Evolutionary conservation across 2,113 vertebrate species (phyloP).

Genomic region (Eubucco bourcierii): DNA sequence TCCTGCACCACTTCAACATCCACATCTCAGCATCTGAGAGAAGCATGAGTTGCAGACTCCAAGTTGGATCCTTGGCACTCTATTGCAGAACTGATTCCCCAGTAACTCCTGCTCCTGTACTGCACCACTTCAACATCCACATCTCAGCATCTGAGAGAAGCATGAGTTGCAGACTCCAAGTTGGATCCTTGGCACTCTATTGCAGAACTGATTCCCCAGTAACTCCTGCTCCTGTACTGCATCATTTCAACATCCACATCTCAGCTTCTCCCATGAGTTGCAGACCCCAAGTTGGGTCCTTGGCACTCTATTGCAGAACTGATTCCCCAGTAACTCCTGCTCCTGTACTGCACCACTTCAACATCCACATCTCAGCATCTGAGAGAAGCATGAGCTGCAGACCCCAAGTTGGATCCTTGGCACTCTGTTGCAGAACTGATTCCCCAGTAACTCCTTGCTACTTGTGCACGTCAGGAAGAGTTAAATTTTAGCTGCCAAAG

Average conservation of each 20-base stretch:
- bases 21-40: background rate
- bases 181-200: background rate
- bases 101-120: background rate
- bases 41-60: background rate
- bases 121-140: background rate
- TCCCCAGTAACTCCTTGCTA: background rate
- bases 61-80: background rate
- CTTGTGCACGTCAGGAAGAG: background rate
- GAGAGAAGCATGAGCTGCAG: background rate
- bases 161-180: background rate
- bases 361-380: background rate
- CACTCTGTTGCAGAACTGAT: background rate
- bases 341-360: background rate
- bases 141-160: background rate
- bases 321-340: background rate
- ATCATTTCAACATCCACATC: background rate
- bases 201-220: background rate
- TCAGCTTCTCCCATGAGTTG: background rate
- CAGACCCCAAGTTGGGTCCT: background rate
- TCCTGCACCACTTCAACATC: background rate
- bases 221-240: background rate
- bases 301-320: background rate
- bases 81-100: background rate
- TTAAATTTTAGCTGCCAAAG: background rate
- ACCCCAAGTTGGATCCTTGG: background rate